These are phyloP conservation scores for Julus scanicus DNA, from an alignment of 2,888 invertebrate genomes.

Conservation along the genomic window DNA sequence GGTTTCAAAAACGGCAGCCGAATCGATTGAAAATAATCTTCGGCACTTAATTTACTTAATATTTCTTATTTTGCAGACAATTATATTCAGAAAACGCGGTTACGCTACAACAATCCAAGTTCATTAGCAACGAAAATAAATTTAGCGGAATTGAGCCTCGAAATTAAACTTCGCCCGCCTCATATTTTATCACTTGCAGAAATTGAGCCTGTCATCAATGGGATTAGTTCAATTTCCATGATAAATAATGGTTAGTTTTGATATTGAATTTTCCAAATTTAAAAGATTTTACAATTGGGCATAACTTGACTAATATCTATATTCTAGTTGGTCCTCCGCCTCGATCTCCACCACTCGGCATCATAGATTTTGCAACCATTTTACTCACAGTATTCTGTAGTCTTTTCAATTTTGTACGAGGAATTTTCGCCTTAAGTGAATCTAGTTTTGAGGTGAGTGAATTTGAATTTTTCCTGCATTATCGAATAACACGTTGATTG, in stretches of 20 bases:
- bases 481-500: neutral
- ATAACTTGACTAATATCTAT: neutral
- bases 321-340: slow-evolving; percentile 46
- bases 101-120: slow-evolving; percentile 63
- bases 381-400: slow-evolving; percentile 50
- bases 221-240: neutral
- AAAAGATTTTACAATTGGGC: neutral
- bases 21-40: neutral
- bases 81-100: slow-evolving; percentile 62
- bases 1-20: slow-evolving; percentile 57
- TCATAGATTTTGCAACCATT: slow-evolving; percentile 51
- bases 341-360: slow-evolving; percentile 50
- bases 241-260: slow-evolving; percentile 27
- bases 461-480: neutral
- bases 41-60: no score
- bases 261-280: neutral
- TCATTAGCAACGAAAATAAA: slow-evolving; percentile 62
- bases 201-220: slow-evolving; percentile 47
- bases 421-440: slow-evolving; percentile 54
- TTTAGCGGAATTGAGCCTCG: slow-evolving; percentile 62
- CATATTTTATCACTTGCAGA: slow-evolving; percentile 61
- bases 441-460: slow-evolving; percentile 54
- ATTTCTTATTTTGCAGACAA: slow-evolving; percentile 36
- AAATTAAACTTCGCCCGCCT: slow-evolving; percentile 63
- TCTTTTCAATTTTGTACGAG: slow-evolving; percentile 56